phyloP scores from a whole-genome alignment of 2,888 invertebrate species.

The Nyleta sp. region DNA sequence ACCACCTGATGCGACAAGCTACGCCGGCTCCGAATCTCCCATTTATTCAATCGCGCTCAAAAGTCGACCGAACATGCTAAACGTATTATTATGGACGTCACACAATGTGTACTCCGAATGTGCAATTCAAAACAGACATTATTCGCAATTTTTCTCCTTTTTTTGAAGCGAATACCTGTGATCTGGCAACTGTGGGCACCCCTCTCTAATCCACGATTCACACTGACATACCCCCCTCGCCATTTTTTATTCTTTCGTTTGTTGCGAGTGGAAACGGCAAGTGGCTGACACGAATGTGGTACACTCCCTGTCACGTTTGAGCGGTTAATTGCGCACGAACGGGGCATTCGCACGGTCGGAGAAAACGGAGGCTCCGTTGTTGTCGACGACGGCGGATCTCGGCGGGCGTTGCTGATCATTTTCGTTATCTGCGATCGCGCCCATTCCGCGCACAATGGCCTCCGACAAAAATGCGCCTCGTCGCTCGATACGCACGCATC shows the following conservation, averaged over 20 bases:
- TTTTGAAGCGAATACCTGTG: too few species aligned
- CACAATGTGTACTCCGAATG: too few species aligned
- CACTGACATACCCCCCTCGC: neutral
- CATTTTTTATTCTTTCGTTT: constrained; percentile 6
- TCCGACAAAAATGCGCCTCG: constrained; percentile 44
- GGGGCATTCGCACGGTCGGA: constrained; percentile 44
- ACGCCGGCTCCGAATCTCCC: constrained; percentile 22
- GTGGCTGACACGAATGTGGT: constrained; percentile 31
- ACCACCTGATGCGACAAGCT: constrained; percentile 47
- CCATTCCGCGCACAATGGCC: constrained; percentile 28
- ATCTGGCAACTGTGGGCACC: constrained; percentile 11
- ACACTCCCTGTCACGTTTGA: constrained; percentile 63
- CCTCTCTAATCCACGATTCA: constrained; percentile 28
- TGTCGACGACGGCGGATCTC: constrained; percentile 30
- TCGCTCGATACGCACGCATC: constrained; percentile 5
- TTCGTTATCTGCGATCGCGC: constrained; percentile 45
- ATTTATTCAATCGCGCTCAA: constrained; percentile 46
- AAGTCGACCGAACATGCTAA: constrained; percentile 12
- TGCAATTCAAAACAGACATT: too few species aligned
- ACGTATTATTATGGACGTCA: constrained; percentile 6
- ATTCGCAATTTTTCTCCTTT: too few species aligned
- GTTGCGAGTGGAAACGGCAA: constrained; percentile 25
- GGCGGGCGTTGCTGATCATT: constrained; percentile 38
- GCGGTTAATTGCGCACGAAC: constrained; percentile 64
- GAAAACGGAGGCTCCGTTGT: constrained; percentile 42